Evolutionary conservation across 2,113 vertebrate genomes (phyloP).

Genomic region (Malurus melanocephalus): DNA sequence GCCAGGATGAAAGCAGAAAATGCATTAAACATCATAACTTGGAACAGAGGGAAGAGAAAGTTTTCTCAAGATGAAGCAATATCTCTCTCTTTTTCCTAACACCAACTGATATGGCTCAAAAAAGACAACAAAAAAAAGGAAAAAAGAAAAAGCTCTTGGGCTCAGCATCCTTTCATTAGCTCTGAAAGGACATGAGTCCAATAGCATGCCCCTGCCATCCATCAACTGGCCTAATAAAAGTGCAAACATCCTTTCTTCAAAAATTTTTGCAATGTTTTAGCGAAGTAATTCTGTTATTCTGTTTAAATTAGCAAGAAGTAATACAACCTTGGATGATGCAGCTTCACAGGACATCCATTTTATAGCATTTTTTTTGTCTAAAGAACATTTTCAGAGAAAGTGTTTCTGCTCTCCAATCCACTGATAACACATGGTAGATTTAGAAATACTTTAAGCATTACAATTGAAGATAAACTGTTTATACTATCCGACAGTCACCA

Average conservation of each 20-base stretch:
- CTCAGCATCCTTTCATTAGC: conserved; percentile 31
- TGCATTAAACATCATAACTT: conserved; percentile 10
- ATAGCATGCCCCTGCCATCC: conserved; percentile 6
- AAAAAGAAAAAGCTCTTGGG: not conserved
- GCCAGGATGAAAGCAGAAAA: conserved; percentile 27
- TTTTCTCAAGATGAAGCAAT: not conserved
- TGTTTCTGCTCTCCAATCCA: not conserved
- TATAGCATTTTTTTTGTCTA: not conserved
- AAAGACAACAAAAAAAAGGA: not conserved
- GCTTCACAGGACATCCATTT: not conserved
- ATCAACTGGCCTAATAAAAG: conserved; percentile 6
- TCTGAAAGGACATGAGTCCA: not conserved
- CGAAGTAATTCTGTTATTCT: conserved; percentile 19
- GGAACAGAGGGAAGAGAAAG: not conserved
- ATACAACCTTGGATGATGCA: not conserved
- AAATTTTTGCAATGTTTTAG: not conserved
- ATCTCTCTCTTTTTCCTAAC: not conserved
- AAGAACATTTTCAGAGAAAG: not conserved
- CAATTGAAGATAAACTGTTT: conserved; percentile 10
- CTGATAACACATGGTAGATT: conserved; percentile 24
- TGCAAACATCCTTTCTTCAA: not conserved
- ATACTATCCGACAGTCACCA: not conserved
- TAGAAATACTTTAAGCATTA: conserved; percentile 19
- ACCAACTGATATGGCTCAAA: not conserved
- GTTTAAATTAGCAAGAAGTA: not conserved